Evolutionary conservation across 1,140 invertebrate genomes (phyloP), one percentile per base, ranked within the genome.

Genomic region (Halesus radiatus): DNA sequence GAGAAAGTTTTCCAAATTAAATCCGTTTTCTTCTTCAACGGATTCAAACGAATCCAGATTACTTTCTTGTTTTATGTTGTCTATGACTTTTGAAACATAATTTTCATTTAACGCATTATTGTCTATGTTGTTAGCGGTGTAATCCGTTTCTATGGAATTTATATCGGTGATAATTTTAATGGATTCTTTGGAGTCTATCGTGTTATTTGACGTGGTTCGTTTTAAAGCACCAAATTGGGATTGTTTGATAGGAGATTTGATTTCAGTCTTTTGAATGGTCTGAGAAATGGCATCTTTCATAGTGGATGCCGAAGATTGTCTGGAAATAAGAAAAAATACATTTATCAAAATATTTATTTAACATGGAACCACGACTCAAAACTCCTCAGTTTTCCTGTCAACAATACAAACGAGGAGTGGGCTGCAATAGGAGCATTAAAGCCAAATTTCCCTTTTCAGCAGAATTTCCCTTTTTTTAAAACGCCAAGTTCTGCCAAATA

Each of bases 1-100:
- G 26, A 68, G 64, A 32, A 68, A 68, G 23, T 26, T 68, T 37
- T 68, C 29, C 18, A 68, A 68, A 68, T 37, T 32, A 32, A 68
- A 68, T 18, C 37, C 37, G 8, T n/a, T 29, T 18, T 37, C 64
- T 8, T 32, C 64, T 10, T 45, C 29, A 18, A 26, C 13, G 1
- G 64, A n/a, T 32, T 32, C 29, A 10, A 68, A 68, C n/a, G 26
- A 37, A 32, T 68, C 32, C 13, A 18, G 32, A 32, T n/a, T 32
- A 32, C n/a, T 68, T 45, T 68, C 64, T 68, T 45, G 64, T 45
- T 68, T 68, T 7, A 68, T 45, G 8, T 37, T 68, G 15, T 60
- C 56, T 22, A 20, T 13, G 23, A 60, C 23, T 20, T 60, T 18
- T 60, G 18, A 60, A 13, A 22, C 20, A 60, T 23, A 60, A 23